Base-by-base conservation (phyloP, 2,113 vertebrate genomes). In the Echinops telfairi region DNA sequence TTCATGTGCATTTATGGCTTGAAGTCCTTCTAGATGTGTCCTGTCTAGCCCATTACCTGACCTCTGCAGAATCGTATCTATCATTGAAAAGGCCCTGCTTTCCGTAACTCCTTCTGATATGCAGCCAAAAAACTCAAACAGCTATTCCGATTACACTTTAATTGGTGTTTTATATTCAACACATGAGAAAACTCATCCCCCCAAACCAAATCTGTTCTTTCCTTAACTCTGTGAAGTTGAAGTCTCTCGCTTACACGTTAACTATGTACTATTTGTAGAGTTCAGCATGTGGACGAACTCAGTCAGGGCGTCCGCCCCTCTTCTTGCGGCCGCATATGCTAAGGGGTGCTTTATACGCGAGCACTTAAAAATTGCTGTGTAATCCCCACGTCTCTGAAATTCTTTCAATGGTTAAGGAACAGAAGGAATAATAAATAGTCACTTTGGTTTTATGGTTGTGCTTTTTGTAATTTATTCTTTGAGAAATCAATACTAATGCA, bases 121-220 rank as follows among this genome's bases (percentile, higher is more conserved):
- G 77, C 85, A 92, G 93, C 95, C 96, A 96, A 95, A 47, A 96
- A 92, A 90, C 90, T 95, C 94, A 91, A 97, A 94, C 80, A 84
- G 77, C 73, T 94, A 95, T 95, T 97, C 86, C 2, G 60, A 97
- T 95, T 97, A 95, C 60, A 95, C 79, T 95, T 96, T 96, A 96
- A 96, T 95, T 96, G 93, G 80, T 93, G 79, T 92, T 96, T 97
- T 95, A 90, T 96, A 93, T 95, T 94, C 93, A 80, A 92, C 86
- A 90, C 64, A 77, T 95, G 93, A 86, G 85, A 95, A 97, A 96
- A 93, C 33, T 95, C 95, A 88, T 2, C 47, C 47, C 92, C 90
- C 94, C 94, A 94, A 96, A 97, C 94, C 97, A 97, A 96, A 95
- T 83, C 88, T 97, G 92, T 94, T 94, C 94, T 96, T 95, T 95